Conservation (phyloP, 1,140 invertebrate genomes). For the Zaprionus tsacasi region DNA sequence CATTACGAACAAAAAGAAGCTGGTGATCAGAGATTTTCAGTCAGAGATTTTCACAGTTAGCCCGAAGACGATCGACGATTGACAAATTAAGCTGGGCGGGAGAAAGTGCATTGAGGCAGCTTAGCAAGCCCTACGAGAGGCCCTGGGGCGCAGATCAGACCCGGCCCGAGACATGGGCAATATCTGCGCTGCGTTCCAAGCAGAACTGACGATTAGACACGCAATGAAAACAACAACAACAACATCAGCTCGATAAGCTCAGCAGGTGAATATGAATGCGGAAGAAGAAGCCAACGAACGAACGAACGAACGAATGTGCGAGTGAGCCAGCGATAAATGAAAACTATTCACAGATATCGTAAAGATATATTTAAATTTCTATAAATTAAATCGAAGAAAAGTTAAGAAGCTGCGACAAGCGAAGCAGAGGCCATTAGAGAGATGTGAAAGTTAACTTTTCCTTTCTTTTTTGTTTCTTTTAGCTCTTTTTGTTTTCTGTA, state of each 20-base stretch:
- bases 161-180: background rate
- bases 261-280: conserved; percentile 55
- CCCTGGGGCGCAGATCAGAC: background rate
- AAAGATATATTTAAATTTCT: conserved; percentile 62
- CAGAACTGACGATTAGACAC: conserved; percentile 63
- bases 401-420: conserved; percentile 38
- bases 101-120: conserved; percentile 58
- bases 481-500: conserved; percentile 11
- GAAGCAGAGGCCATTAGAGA: conserved; percentile 61
- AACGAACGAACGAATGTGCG: background rate
- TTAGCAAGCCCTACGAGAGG: background rate
- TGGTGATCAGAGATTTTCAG: conserved; percentile 51
- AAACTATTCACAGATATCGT: conserved; percentile 24
- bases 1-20: conserved; percentile 39
- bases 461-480: conserved; percentile 45
- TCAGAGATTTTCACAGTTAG: conserved; percentile 49
- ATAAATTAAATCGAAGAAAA: conserved; percentile 73
- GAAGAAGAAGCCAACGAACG: conserved; percentile 27
- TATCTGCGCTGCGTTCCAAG: conserved; percentile 24
- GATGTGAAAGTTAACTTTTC: conserved; percentile 81
- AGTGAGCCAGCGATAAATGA: conserved; percentile 37
- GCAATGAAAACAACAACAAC: conserved; percentile 30
- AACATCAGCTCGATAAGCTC: conserved; percentile 31
- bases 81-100: conserved; percentile 39
- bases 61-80: conserved; percentile 9